A percentile compares a stretch with the other conserved stretches of the same genome.
These are phyloP conservation scores for Zalophus californianus DNA, from an alignment of 2,797 vertebrate species.

Conservation along the genomic window DNA sequence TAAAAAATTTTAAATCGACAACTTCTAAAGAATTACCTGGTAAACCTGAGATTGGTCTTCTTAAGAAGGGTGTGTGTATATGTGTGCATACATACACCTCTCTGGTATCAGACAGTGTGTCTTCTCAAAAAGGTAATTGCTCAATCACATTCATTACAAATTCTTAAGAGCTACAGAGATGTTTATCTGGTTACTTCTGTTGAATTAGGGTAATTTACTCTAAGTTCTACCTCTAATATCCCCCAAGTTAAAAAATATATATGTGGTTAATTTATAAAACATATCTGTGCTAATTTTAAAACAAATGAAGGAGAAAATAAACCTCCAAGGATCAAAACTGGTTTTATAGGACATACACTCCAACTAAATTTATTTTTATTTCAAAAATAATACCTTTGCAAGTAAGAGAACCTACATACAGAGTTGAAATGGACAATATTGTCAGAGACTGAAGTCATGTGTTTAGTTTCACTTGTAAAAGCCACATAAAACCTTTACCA, in stretches of 20 bases:
- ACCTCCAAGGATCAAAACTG: not conserved
- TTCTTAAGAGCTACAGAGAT: not conserved
- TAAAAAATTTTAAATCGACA: not conserved
- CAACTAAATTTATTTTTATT: conserved; percentile 55
- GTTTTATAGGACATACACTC: not conserved
- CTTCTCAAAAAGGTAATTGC: not conserved
- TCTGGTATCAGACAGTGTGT: not conserved
- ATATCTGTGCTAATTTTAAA: not conserved
- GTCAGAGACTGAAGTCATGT: not conserved
- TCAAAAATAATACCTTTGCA: conserved; percentile 34
- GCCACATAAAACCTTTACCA: not conserved
- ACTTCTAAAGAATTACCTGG: not conserved
- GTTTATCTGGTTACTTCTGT: not conserved
- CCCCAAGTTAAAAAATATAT: not conserved
- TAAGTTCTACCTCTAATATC: not conserved
- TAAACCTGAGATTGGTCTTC: not conserved
- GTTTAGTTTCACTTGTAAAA: conserved; percentile 35
- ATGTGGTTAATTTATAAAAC: not conserved
- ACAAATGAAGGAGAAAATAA: conserved; percentile 10
- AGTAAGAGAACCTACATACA: not conserved
- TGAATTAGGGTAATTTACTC: not conserved
- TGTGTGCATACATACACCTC: not conserved
- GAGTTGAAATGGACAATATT: not conserved
- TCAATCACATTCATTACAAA: not conserved
- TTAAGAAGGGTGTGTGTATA: not conserved